Evolutionary conservation across 2,113 vertebrate species (phyloP), one percentile per base, ranked within the genome.

Genomic region (Poeciliopsis retropinna): DNA sequence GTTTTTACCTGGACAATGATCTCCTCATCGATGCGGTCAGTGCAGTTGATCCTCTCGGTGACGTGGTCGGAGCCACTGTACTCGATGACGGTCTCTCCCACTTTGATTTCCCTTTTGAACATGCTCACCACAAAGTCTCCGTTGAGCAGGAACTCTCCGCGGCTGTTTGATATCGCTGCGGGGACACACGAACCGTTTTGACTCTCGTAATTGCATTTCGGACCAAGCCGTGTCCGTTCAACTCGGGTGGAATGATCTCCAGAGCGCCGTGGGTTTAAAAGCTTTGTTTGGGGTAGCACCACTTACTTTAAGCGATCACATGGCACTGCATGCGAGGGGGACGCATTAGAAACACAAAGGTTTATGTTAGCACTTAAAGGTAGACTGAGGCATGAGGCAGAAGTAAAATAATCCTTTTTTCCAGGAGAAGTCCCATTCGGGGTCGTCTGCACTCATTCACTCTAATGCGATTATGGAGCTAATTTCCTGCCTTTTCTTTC

Each of bases 51-150:
- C 84, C 97, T 97, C 93, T 99, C 98, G 17, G 98, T 72, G 1
- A 94, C 68, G 34, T 97, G 95, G 92, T 98, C 96, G 0, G 98
- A 99, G 31, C 98, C 98, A 0, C 97, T 99, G 93, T 99, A 99
- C 83, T 99, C 98, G 3, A 99, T 95, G 75, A 98, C 78, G n/a
- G 95, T 94, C 64, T 94, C 97, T 78, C 97, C 97, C 72, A 99
- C 90, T 89, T 95, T 98, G 85, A 99, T 97, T 96, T 99, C 98
- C 95, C 95, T 97, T 96, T 98, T 99, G 93, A 98, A 98, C 98
- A 99, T 99, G 82, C 96, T 98, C 93, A 99, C 98, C 79, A 99
- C 97, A 88, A 97, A 99, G 88, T 98, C 96, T 85, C 98, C 98
- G 76, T 99, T 99, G 64, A 99, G 95, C 91, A 99, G 95, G 94